phyloP scores from a whole-genome alignment of 2,797 vertebrate genomes.

The Buphagus erythrorhynchus region DNA sequence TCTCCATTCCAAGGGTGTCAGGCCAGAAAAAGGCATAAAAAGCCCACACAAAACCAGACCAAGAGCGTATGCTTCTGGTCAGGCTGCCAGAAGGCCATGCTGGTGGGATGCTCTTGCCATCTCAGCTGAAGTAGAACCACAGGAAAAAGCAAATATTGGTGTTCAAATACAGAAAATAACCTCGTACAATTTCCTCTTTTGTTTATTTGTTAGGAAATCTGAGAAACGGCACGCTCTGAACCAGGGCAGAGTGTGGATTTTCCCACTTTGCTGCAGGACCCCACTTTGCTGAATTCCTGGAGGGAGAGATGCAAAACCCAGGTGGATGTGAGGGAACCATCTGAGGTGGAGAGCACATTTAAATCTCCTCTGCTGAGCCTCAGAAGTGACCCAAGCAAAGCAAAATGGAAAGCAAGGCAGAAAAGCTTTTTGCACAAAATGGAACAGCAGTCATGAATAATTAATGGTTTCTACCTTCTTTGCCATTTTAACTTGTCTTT shows the following conservation, averaged over 20 bases:
- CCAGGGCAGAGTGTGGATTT: rapidly evolving
- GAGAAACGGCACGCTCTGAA: neutral
- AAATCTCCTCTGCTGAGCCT: neutral
- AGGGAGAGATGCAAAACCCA: neutral
- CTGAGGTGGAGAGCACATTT: neutral
- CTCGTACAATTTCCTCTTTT: rapidly evolving
- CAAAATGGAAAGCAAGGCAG: neutral
- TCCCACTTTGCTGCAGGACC: neutral
- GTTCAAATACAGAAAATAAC: neutral
- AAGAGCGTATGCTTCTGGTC: conserved; percentile 13
- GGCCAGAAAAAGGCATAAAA: neutral
- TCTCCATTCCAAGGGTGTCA: neutral
- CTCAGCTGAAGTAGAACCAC: neutral
- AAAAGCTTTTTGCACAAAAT: conserved; percentile 24
- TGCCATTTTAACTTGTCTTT: neutral
- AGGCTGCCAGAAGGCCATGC: neutral
- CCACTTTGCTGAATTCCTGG: neutral
- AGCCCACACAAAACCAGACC: neutral
- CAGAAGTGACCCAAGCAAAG: neutral
- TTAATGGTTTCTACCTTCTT: neutral
- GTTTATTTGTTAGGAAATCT: neutral
- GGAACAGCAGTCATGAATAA: neutral
- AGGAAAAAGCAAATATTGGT: neutral
- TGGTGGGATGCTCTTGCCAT: neutral
- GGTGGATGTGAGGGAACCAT: neutral